Evolutionary conservation across 92 coral and sea anemone genomes (phyloP).

Genomic region (Desmophyllum pertusum): DNA sequence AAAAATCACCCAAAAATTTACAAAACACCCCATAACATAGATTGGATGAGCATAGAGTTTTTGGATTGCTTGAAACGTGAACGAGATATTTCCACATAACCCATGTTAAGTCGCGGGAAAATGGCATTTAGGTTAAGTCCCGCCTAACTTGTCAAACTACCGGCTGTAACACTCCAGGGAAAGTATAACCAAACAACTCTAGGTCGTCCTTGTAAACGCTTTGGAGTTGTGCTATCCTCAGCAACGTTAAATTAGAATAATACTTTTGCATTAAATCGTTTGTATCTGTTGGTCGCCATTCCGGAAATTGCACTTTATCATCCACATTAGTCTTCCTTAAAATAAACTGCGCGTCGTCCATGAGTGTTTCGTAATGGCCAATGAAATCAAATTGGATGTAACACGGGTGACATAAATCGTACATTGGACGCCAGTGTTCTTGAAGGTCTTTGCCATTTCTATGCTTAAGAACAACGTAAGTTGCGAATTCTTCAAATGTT

Average conservation of each 20-base stretch:
- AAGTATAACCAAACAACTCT: neutral
- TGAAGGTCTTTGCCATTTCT: neutral
- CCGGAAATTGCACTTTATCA: constrained; percentile 1
- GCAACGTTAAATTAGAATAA: neutral
- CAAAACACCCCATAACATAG: too few relatives aligned
- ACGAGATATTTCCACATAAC: too few relatives aligned
- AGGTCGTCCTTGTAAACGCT: neutral
- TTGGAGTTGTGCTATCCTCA: neutral
- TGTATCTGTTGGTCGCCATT: constrained; percentile 1
- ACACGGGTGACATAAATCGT: neutral
- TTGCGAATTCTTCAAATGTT: constrained; percentile 1
- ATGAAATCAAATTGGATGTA: neutral
- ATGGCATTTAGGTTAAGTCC: too few relatives aligned
- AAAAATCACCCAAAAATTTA: too few relatives aligned
- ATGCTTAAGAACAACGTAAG: neutral
- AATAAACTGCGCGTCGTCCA: neutral
- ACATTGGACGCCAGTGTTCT: neutral
- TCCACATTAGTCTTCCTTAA: neutral
- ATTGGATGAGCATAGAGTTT: too few relatives aligned
- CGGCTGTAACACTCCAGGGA: too few relatives aligned
- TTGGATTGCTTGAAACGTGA: too few relatives aligned
- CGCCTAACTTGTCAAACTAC: too few relatives aligned
- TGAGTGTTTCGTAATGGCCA: constrained; percentile 20
- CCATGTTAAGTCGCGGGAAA: too few relatives aligned
- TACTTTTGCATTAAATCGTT: neutral